Conservation (phyloP, 92 coral and sea anemone genomes). For the Parazoanthus swiftii region DNA sequence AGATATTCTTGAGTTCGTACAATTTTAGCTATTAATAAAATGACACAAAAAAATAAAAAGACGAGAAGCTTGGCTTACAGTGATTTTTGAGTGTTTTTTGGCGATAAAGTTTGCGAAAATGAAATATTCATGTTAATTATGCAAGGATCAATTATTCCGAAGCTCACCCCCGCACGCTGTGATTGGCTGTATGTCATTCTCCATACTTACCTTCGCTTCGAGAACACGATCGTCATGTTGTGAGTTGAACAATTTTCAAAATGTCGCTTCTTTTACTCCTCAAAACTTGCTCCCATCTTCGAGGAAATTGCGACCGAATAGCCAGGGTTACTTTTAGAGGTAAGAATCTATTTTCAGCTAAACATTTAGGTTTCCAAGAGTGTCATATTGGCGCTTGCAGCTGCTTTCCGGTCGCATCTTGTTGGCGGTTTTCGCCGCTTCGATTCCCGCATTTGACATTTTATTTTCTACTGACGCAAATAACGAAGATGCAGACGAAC, state of each 20-base stretch:
- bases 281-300: constrained; percentile 92
- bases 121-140: constrained; percentile 71
- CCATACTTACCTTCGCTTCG: constrained; percentile 58
- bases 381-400: constrained; percentile 17
- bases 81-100: constrained; percentile 35
- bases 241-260: constrained; percentile 63
- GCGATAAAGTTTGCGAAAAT: constrained; percentile 50
- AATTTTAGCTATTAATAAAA: not conserved
- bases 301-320: constrained; percentile 95
- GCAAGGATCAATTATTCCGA: constrained; percentile 72
- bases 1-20: not conserved
- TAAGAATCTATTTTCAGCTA: constrained; percentile 44
- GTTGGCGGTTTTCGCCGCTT: constrained; percentile 8
- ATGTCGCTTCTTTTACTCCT: constrained; percentile 93
- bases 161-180: constrained; percentile 57
- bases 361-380: constrained; percentile 28
- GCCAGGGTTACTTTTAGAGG: constrained; percentile 99
- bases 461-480: constrained; percentile 12
- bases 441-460: constrained; percentile 10
- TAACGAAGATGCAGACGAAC: not conserved
- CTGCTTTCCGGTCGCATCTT: constrained; percentile 39
- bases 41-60: not conserved
- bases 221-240: constrained; percentile 82
- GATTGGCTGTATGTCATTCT: constrained; percentile 63
- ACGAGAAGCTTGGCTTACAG: not conserved